These are phyloP conservation scores for Athetis lepigone DNA, from an alignment of 2,888 invertebrate genomes.

Conservation along the genomic window DNA sequence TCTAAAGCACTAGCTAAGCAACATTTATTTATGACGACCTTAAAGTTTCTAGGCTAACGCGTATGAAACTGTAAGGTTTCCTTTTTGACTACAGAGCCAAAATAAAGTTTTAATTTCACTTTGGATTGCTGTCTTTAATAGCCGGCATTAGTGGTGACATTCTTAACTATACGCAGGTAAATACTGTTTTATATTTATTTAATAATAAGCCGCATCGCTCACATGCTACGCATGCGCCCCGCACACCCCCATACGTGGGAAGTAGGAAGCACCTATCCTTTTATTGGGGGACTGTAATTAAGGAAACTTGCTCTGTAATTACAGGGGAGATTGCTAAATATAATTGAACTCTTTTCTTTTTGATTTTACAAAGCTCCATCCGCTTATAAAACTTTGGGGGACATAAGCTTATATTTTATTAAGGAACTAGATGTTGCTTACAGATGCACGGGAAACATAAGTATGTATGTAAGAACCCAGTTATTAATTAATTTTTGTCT, in stretches of 20 bases:
- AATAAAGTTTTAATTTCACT: background rate
- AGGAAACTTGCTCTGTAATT: conserved; percentile 88
- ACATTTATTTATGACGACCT: too few species aligned
- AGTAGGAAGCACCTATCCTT: conserved; percentile 88
- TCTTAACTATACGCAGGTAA: conserved; percentile 68
- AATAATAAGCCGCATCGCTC: conserved; percentile 87
- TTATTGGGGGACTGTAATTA: conserved; percentile 88
- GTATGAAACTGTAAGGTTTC: too few species aligned
- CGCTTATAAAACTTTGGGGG: conserved; percentile 62
- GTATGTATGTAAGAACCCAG: background rate
- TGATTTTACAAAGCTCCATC: conserved; percentile 76
- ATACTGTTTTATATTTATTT: conserved; percentile 79
- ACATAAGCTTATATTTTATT: conserved; percentile 55
- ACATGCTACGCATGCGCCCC: conserved; percentile 80
- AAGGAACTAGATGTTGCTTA: conserved; percentile 5
- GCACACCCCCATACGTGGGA: conserved; percentile 83
- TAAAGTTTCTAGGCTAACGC: too few species aligned
- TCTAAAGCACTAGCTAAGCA: too few species aligned
- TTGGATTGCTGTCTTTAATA: background rate
- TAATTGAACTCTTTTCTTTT: conserved; percentile 86
- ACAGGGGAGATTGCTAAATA: conserved; percentile 90
- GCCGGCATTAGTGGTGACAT: conserved; percentile 1
- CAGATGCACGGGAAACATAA: background rate
- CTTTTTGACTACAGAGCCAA: too few species aligned
- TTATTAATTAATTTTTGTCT: background rate